A percentile compares a stretch with the other conserved stretches of the same genome.
Evolutionary conservation across 2,888 invertebrate genomes (phyloP).

Genomic region (Trachelus stipa): DNA sequence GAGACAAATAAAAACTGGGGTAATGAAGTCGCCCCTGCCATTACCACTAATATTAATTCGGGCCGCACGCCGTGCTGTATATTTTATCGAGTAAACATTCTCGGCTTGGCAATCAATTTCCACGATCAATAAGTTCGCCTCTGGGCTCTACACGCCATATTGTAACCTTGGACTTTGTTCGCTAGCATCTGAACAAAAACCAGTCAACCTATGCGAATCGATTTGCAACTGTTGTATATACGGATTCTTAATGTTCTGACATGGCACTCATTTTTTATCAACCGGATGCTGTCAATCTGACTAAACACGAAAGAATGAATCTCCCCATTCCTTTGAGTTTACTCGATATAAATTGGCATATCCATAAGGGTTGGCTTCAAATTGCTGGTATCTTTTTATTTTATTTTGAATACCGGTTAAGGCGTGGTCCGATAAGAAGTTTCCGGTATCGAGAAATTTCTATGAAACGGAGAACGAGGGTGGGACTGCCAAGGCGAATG

Average conservation of each 20-base stretch:
- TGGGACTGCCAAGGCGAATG: constrained; percentile 1
- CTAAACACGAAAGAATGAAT: neutral
- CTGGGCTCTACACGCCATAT: neutral
- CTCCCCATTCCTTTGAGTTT: neutral
- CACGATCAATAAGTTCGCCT: neutral
- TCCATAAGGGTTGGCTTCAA: neutral
- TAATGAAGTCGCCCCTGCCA: constrained; percentile 8
- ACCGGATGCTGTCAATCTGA: neutral
- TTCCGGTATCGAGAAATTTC: constrained; percentile 12
- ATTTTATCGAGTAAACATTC: constrained; percentile 5
- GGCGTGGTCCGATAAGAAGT: constrained; percentile 3
- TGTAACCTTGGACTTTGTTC: neutral
- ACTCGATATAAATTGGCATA: neutral
- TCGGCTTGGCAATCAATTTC: neutral
- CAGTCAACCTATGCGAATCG: neutral
- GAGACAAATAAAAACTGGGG: constrained; percentile 4
- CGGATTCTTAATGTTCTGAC: neutral
- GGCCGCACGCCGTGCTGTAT: constrained; percentile 2
- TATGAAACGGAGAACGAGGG: constrained; percentile 29
- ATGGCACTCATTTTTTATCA: neutral
- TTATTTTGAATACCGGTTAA: neutral
- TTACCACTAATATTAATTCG: constrained; percentile 8
- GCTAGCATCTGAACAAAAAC: neutral
- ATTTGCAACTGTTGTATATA: neutral
- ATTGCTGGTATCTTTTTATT: neutral